Percentiles rank a stretch among this genome's conserved stretches.
Evolutionary conservation across 64 coral and sea anemone genomes (phyloP).

Genomic region (Montipora capricornis): DNA sequence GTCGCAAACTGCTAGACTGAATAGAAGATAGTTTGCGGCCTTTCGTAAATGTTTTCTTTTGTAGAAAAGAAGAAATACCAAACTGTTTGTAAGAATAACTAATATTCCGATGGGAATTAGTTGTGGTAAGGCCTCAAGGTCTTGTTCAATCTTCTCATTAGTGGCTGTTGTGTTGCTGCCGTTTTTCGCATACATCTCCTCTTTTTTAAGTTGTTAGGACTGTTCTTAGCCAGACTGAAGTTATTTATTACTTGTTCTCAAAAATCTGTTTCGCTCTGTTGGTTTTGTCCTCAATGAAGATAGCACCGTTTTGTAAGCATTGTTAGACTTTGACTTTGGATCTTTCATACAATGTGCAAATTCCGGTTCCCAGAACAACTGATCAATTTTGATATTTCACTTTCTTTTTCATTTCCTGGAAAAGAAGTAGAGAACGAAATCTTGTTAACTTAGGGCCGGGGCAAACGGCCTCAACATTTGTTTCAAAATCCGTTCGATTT

Average conservation of each 20-base stretch:
- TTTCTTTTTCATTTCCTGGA: background rate
- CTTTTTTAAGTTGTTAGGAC: no score
- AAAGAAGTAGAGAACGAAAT: background rate
- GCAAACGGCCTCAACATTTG: no score
- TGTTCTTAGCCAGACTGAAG: no score
- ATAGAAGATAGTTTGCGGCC: constrained; percentile 11
- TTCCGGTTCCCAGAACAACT: background rate
- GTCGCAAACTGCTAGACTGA: constrained; percentile 27
- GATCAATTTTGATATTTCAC: background rate
- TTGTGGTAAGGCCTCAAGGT: constrained; percentile 1
- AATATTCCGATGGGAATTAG: constrained; percentile 11
- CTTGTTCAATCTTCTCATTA: background rate
- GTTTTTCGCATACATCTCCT: background rate
- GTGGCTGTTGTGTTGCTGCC: background rate
- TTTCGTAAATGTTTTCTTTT: constrained; percentile 16
- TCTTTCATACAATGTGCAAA: background rate
- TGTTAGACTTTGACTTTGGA: no score
- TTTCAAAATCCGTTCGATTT: no score
- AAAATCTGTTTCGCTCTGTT: no score
- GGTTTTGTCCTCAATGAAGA: no score
- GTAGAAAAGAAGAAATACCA: constrained; percentile 30
- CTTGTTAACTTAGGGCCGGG: no score
- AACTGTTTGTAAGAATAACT: constrained; percentile 3
- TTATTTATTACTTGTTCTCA: no score
- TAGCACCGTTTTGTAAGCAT: no score